Percentiles rank a stretch among this genome's conserved stretches.
Conservation (phyloP, 2,888 invertebrate species). For the Dryobota labecula region DNA sequence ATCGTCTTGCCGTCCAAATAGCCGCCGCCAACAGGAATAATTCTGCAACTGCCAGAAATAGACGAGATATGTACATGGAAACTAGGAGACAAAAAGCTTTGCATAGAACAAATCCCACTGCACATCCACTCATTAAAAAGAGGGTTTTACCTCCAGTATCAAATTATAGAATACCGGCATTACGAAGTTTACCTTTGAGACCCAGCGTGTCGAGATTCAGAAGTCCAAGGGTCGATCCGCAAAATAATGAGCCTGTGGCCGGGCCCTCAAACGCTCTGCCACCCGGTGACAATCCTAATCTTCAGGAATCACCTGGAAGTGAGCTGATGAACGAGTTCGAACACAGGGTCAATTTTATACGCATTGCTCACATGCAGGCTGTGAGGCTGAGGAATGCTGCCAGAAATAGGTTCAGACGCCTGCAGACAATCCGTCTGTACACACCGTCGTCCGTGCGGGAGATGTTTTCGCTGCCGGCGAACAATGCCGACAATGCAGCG, state of each 20-base stretch:
- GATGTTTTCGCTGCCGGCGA: slow-evolving; percentile 81
- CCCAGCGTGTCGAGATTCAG: slow-evolving; percentile 60
- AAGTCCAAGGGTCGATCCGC: slow-evolving; percentile 66
- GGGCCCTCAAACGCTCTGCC: slow-evolving; percentile 77
- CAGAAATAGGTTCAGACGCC: slow-evolving; percentile 81
- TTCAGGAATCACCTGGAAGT: slow-evolving; percentile 69
- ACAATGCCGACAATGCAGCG: slow-evolving; percentile 71
- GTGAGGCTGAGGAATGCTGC: slow-evolving; percentile 83
- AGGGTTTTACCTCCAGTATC: slow-evolving; percentile 80
- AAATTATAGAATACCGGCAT: slow-evolving; percentile 82
- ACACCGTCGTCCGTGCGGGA: slow-evolving; percentile 86
- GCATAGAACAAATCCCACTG: slow-evolving; percentile 84
- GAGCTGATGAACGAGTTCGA: slow-evolving; percentile 80
- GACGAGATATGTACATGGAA: slow-evolving; percentile 84
- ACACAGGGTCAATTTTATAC: slow-evolving; percentile 82
- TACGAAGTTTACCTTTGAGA: slow-evolving; percentile 78
- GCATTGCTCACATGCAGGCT: slow-evolving; percentile 85
- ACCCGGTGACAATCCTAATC: slow-evolving; percentile 60
- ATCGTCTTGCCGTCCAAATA: slow-evolving; percentile 87
- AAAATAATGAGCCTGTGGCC: slow-evolving; percentile 78
- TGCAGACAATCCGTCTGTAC: slow-evolving; percentile 85
- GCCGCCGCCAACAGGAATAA: slow-evolving; percentile 86
- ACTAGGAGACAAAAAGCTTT: slow-evolving; percentile 83
- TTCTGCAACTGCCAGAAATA: slow-evolving; percentile 82
- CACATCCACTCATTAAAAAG: slow-evolving; percentile 81